phyloP scores from a whole-genome alignment of 2,113 vertebrate genomes.

The Ranitomeya imitator region DNA sequence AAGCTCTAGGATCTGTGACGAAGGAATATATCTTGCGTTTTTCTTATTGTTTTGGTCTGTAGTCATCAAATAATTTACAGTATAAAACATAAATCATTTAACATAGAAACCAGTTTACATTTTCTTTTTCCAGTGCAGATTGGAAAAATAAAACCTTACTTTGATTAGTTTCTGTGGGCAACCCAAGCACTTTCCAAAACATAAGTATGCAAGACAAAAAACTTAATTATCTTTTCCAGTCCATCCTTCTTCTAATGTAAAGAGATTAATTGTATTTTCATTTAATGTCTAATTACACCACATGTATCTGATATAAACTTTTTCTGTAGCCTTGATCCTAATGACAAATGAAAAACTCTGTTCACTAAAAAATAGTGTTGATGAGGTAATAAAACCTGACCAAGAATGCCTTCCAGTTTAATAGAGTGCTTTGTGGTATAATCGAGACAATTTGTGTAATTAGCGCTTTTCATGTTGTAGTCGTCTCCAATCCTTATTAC shows the following conservation, averaged over 20 bases:
- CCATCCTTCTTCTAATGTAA: conserved; percentile 40
- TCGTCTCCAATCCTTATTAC: background rate
- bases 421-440: background rate
- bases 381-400: background rate
- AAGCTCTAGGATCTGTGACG: no score
- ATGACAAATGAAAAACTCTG: background rate
- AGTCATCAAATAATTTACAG: no score
- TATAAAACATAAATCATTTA: no score
- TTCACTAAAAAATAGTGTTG: no score
- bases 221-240: conserved; percentile 56
- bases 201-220: conserved; percentile 34
- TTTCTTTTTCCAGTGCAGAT: background rate
- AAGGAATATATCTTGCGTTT: no score
- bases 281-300: conserved; percentile 60
- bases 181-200: background rate
- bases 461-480: background rate
- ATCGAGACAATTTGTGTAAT: background rate
- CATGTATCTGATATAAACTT: conserved; percentile 54
- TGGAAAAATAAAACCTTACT: background rate
- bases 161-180: background rate
- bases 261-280: conserved; percentile 60
- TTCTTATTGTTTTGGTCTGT: no score
- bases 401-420: background rate
- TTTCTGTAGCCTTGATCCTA: conserved; percentile 14
- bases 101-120: no score